phyloP scores from a whole-genome alignment of 2,113 vertebrate genomes.

The human (Homo sapiens) region DNA sequence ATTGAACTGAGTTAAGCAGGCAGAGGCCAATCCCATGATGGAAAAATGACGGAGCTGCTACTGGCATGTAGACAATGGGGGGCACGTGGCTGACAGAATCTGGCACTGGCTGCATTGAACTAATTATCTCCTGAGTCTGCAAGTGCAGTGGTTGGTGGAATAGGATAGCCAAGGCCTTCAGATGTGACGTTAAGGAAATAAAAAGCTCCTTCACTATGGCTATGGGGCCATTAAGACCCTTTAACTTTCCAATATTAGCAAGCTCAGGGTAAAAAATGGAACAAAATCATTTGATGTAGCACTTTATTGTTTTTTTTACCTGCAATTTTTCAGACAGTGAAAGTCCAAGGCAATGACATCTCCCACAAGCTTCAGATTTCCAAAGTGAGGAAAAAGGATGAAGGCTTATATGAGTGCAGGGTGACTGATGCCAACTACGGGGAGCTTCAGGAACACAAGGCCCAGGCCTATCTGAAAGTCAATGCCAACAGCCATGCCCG shows the following conservation, averaged over 20 bases:
- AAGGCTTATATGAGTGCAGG: constrained; percentile 95
- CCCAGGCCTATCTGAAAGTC: constrained; percentile 94
- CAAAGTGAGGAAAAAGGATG: constrained; percentile 94
- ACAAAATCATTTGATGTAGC: neutral
- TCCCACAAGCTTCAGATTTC: constrained; percentile 98
- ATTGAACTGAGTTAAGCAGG: neutral
- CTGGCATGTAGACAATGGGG: neutral
- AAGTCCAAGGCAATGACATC: constrained; percentile 98
- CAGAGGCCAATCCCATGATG: neutral
- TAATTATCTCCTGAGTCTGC: neutral
- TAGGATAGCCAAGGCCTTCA: neutral
- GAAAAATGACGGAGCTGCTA: neutral
- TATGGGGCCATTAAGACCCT: neutral
- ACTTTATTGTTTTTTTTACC: neutral
- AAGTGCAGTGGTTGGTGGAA: neutral
- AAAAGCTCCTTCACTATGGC: neutral
- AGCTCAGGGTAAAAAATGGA: rapidly evolving
- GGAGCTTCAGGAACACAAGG: constrained; percentile 95
- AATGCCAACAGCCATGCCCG: constrained; percentile 89
- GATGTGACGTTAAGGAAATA: neutral
- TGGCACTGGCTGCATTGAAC: neutral
- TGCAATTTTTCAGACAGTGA: constrained; percentile 93
- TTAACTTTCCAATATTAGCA: neutral
- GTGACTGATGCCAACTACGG: constrained; percentile 96
- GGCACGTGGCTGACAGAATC: neutral